phyloP scores from a whole-genome alignment of 2,113 vertebrate species.

The Aramus guarauna region DNA sequence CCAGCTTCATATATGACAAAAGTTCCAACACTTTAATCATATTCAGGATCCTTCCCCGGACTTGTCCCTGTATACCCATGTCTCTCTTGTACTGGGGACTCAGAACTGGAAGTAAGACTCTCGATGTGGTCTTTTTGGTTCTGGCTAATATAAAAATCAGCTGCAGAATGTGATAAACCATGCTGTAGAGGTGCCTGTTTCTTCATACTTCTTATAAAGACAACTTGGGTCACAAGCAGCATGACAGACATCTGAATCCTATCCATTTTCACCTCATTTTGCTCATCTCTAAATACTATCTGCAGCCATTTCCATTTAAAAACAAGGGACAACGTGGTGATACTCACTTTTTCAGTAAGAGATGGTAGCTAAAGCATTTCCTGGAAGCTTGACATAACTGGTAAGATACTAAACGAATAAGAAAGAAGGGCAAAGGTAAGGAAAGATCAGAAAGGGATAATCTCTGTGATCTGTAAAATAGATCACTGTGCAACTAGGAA shows the following conservation, averaged over 20 bases:
- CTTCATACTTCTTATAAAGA: not conserved
- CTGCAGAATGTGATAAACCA: not conserved
- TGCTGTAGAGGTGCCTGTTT: not conserved
- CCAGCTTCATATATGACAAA: not conserved
- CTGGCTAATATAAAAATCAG: not conserved
- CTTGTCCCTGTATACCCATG: not conserved
- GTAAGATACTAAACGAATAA: not conserved
- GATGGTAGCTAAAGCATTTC: not conserved
- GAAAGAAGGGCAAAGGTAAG: not conserved
- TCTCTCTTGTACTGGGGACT: not conserved
- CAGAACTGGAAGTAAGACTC: not conserved
- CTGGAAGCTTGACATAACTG: not conserved
- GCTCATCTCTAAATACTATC: not conserved
- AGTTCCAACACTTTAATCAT: not conserved
- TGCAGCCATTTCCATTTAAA: not conserved
- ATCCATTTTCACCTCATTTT: not conserved
- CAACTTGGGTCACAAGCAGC: not conserved
- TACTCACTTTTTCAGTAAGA: not conserved
- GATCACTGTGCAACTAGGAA: not conserved
- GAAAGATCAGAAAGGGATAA: not conserved
- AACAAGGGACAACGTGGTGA: not conserved
- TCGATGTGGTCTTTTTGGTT: not conserved
- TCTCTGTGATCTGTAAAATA: not conserved
- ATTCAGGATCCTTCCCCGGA: not conserved
- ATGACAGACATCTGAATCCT: not conserved